Base-by-base conservation (phyloP, 2,797 vertebrate genomes). In the Euphonia xanthogaster region DNA sequence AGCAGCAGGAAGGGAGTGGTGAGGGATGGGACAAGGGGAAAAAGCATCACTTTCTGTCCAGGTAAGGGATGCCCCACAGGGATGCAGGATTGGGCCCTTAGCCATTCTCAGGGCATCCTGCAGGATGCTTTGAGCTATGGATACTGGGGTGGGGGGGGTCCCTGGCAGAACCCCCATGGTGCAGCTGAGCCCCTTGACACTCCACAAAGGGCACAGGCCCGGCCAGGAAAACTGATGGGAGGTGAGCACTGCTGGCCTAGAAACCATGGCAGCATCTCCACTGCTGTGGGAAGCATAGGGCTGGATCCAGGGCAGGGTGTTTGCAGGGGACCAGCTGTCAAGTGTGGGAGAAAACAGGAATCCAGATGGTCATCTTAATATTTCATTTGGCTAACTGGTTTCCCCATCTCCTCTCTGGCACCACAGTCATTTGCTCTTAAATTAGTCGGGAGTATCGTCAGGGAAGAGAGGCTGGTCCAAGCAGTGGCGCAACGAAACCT, bases 281-380 rank as follows among this genome's bases (percentile, higher is more conserved):
- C 44, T 1, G 7, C 88, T 35, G 88, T 6, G 10, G 86, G 85
- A 67, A 84, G 63, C 2, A 1, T 0, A 4, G 45, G 68, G 86
- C 67, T 0, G 0, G 65, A 83, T 70, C 72, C 92, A 86, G 85
- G 86, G 76, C 88, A 91, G 12, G 3, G 60, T 24, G 27, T 31
- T 67, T 81, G 48, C 78, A 93, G 67, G 65, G 37, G 58, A 93
- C 58, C 90, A 85, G 90, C 92, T 95, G 88, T 75, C 85, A 79
- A 90, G 77, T 45, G 66, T 66, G 77, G 86, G 80, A 94, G 91
- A 80, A 84, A 95, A 63, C 58, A 79, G 73, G 48, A 84, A 90
- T 45, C 88, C 96, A 95, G 92, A 95, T 86, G 88, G 92, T 73
- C 82, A 47, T 57, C 73, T 78, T 60, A 70, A 66, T 90, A 75